Evolutionary conservation across 2,888 invertebrate species (phyloP).

Genomic region (Peribatodes rhomboidaria): DNA sequence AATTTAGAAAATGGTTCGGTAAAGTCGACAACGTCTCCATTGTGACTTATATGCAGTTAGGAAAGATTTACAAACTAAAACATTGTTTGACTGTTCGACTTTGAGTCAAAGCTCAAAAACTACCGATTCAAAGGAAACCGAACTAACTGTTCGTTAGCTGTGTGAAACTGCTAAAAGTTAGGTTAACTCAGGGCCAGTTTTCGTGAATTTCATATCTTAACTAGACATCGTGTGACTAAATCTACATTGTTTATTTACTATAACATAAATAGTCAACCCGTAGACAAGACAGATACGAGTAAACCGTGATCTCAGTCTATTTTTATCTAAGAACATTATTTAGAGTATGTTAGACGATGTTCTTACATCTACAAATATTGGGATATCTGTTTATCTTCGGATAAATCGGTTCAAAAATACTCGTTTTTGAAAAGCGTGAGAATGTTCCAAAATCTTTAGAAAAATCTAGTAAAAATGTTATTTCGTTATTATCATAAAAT

Average conservation of each 20-base stretch:
- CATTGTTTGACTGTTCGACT: too few relatives aligned
- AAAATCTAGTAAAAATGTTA: not conserved
- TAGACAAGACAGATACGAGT: not conserved
- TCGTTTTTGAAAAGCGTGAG: constrained; percentile 6
- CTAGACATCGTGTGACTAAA: too few relatives aligned
- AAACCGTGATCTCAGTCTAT: not conserved
- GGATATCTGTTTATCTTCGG: not conserved
- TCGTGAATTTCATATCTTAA: too few relatives aligned
- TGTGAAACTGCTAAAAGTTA: too few relatives aligned
- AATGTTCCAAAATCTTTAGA: not conserved
- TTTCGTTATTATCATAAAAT: constrained; percentile 2
- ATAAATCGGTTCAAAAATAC: constrained; percentile 2
- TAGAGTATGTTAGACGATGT: constrained; percentile 3
- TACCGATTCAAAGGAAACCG: too few relatives aligned
- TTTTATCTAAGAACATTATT: constrained; percentile 7
- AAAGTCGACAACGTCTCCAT: too few relatives aligned
- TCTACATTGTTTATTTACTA: not conserved
- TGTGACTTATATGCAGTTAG: too few relatives aligned
- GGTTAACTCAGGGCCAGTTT: too few relatives aligned
- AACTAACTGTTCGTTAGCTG: too few relatives aligned
- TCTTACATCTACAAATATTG: not conserved
- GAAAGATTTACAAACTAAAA: too few relatives aligned
- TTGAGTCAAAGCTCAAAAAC: too few relatives aligned
- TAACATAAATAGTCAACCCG: not conserved
- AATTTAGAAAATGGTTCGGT: too few relatives aligned